A percentile compares a stretch with the other conserved stretches of the same genome.
phyloP scores from a whole-genome alignment of 2,113 vertebrate genomes.

The Xiphorhynchus elegans region DNA sequence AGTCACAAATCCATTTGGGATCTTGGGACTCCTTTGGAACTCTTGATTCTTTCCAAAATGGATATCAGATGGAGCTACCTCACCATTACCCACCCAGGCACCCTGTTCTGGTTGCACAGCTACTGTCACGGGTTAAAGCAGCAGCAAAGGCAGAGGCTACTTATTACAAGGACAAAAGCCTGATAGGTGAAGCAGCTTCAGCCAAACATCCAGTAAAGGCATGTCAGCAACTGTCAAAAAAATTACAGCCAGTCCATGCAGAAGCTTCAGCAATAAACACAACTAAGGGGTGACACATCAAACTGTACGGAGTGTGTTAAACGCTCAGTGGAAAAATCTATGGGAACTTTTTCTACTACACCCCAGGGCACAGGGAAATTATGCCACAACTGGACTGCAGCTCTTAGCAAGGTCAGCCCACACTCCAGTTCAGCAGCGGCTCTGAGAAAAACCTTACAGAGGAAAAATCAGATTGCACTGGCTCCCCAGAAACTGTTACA shows the following conservation, averaged over 20 bases:
- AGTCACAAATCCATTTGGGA: background rate
- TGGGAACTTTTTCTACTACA: conserved; percentile 29
- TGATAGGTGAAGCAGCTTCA: conserved; percentile 3
- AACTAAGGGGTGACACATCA: background rate
- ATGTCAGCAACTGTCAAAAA: conserved; percentile 52
- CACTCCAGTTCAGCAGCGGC: background rate
- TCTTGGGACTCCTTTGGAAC: background rate
- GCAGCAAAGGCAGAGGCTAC: background rate
- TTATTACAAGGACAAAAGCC: conserved; percentile 19
- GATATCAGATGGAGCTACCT: background rate
- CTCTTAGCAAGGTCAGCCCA: conserved; percentile 42
- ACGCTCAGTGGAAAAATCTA: background rate
- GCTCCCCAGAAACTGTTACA: background rate
- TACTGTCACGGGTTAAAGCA: background rate
- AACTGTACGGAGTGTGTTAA: background rate
- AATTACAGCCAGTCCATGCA: background rate
- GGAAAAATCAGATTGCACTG: background rate
- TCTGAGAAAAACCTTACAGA: background rate
- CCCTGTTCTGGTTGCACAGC: background rate
- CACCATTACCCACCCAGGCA: background rate
- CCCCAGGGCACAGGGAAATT: conserved; percentile 13
- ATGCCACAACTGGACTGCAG: background rate
- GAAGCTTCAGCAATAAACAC: conserved; percentile 1
- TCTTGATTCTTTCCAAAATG: background rate
- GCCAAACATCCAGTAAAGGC: conserved; percentile 29